Evolutionary conservation across 2,888 invertebrate species (phyloP).

Genomic region (Leptarthrus brevirostris): DNA sequence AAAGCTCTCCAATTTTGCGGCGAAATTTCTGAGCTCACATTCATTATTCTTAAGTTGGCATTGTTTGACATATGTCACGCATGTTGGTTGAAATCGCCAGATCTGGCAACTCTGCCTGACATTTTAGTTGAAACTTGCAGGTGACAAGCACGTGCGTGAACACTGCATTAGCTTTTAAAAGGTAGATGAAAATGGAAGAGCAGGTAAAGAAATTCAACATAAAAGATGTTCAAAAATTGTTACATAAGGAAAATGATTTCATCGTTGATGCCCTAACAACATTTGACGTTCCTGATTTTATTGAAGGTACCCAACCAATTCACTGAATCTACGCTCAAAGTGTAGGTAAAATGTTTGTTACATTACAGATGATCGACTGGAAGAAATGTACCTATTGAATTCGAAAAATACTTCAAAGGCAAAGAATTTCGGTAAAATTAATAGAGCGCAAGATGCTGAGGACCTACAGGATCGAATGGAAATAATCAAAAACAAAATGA

Average conservation of each 20-base stretch:
- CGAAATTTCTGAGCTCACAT: too few relatives aligned
- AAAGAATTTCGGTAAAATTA: constrained; percentile 27
- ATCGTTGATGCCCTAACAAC: constrained; percentile 61
- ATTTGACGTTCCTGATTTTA: constrained; percentile 63
- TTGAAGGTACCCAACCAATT: constrained; percentile 60
- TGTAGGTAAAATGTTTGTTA: background rate
- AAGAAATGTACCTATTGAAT: constrained; percentile 60
- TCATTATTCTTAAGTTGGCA: too few relatives aligned
- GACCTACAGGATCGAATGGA: constrained; percentile 61
- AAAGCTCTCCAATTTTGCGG: too few relatives aligned
- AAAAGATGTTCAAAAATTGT: constrained; percentile 52
- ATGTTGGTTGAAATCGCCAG: too few relatives aligned
- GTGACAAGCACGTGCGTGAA: too few relatives aligned
- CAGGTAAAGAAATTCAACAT: constrained; percentile 53
- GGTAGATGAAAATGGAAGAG: constrained; percentile 24
- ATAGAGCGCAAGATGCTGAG: constrained; percentile 54
- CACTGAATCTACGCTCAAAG: too few relatives aligned
- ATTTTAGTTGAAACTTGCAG: too few relatives aligned
- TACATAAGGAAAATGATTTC: constrained; percentile 59
- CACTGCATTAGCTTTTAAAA: too few relatives aligned
- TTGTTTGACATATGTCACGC: too few relatives aligned
- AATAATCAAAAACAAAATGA: constrained; percentile 65
- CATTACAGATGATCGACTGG: constrained; percentile 57
- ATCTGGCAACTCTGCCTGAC: too few relatives aligned
- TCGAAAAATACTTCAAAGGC: constrained; percentile 56